These are phyloP conservation scores for Malurus alboscapulatus DNA, from an alignment of 2,113 vertebrate species.

Conservation along the genomic window DNA sequence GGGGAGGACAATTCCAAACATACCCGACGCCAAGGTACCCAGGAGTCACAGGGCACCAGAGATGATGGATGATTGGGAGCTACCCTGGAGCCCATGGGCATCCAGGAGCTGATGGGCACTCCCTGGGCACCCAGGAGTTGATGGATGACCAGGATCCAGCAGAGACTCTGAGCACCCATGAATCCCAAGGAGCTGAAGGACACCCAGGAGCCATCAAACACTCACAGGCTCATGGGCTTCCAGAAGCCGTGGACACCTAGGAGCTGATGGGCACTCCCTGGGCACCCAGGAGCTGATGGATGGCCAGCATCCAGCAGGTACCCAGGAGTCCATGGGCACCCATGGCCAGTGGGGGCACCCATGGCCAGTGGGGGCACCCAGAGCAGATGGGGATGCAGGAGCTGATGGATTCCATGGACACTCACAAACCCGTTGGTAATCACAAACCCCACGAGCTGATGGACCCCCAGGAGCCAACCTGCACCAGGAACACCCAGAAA, in stretches of 20 bases:
- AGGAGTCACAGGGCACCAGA: neutral
- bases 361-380: too few relatives aligned
- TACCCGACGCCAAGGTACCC: neutral
- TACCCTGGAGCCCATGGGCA: too few relatives aligned
- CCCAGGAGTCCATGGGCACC: neutral
- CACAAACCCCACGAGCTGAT: neutral
- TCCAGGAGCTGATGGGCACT: neutral
- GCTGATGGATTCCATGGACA: neutral
- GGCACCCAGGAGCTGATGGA: neutral
- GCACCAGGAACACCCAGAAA: neutral
- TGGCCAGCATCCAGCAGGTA: neutral
- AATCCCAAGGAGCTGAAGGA: neutral
- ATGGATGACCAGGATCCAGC: neutral
- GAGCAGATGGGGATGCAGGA: neutral
- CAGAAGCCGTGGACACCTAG: neutral
- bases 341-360: too few relatives aligned
- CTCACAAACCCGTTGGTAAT: neutral
- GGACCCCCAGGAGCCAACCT: neutral
- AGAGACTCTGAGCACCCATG: neutral
- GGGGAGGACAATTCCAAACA: neutral
- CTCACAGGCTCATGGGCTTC: neutral
- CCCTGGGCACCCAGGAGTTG: neutral
- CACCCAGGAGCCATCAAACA: neutral
- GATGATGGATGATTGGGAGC: neutral
- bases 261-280: neutral